Evolutionary conservation across 2,113 vertebrate genomes (phyloP).

Genomic region (Oenanthe oenanthe): DNA sequence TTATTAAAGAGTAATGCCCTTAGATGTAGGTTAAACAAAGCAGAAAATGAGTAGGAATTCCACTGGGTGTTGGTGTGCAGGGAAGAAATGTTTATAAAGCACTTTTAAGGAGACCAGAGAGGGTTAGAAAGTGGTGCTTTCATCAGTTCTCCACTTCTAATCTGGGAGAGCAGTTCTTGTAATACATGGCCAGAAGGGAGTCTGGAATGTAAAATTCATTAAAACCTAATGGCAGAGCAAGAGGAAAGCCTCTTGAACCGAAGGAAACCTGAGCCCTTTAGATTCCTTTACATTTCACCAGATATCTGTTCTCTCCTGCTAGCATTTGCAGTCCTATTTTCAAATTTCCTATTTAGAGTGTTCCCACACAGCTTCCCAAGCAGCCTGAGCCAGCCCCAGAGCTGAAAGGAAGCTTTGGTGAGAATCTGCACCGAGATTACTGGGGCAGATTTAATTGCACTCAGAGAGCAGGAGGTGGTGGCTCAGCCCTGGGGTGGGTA

Average conservation of each 20-base stretch:
- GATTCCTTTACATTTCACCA: not conserved
- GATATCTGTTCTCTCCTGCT: not conserved
- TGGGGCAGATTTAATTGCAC: not conserved
- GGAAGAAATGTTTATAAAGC: not conserved
- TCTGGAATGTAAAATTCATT: not conserved
- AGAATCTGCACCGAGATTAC: not conserved
- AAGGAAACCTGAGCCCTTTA: not conserved
- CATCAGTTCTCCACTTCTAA: not conserved
- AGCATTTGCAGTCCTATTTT: not conserved
- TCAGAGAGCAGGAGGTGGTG: not conserved
- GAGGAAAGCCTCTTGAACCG: not conserved
- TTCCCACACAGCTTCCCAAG: not conserved
- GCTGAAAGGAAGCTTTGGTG: not conserved
- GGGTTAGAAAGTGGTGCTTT: not conserved
- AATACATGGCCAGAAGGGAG: not conserved
- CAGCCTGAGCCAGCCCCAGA: not conserved
- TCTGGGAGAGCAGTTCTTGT: not conserved
- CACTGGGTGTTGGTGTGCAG: not conserved
- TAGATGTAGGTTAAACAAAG: conserved; percentile 43
- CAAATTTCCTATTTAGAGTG: not conserved
- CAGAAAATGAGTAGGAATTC: conserved; percentile 17
- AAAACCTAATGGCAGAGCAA: not conserved
- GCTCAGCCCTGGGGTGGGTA: not conserved
- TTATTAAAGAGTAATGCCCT: conserved; percentile 6
- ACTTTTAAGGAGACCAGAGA: not conserved